These are phyloP conservation scores for Plebejus argus DNA, from an alignment of 2,888 invertebrate genomes.

Conservation along the genomic window DNA sequence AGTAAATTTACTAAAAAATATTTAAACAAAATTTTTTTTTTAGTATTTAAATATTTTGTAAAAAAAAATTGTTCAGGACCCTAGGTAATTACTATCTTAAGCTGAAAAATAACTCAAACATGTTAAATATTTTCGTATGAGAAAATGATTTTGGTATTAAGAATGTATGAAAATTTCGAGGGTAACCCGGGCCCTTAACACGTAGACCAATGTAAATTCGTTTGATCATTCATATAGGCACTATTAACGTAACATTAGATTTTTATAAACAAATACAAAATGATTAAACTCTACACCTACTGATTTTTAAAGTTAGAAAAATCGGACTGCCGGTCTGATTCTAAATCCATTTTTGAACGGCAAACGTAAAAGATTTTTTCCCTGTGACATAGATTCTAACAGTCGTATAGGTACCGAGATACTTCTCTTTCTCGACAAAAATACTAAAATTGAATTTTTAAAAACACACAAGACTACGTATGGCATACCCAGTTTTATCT, in stretches of 20 bases:
- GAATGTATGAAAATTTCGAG: too few species aligned
- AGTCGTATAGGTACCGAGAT: not conserved
- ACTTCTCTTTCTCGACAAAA: constrained; percentile 36
- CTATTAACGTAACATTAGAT: not conserved
- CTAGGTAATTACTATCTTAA: too few species aligned
- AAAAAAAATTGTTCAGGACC: too few species aligned
- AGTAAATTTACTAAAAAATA: too few species aligned
- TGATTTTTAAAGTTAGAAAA: not conserved
- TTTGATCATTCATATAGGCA: too few species aligned
- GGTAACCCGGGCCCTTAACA: not conserved
- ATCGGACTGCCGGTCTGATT: not conserved
- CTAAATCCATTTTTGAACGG: not conserved
- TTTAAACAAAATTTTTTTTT: too few species aligned
- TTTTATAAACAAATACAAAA: too few species aligned
- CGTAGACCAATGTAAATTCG: not conserved
- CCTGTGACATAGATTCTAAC: not conserved
- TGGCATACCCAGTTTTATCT: constrained; percentile 47
- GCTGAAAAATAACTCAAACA: too few species aligned
- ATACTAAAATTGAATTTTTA: constrained; percentile 50
- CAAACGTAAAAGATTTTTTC: not conserved
- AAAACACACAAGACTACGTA: constrained; percentile 47
- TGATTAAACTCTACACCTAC: not conserved
- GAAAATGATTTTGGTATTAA: too few species aligned
- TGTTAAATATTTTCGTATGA: too few species aligned
- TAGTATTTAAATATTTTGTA: too few species aligned